Conservation (phyloP, 2,888 invertebrate genomes). For the Quadriops clusia region DNA sequence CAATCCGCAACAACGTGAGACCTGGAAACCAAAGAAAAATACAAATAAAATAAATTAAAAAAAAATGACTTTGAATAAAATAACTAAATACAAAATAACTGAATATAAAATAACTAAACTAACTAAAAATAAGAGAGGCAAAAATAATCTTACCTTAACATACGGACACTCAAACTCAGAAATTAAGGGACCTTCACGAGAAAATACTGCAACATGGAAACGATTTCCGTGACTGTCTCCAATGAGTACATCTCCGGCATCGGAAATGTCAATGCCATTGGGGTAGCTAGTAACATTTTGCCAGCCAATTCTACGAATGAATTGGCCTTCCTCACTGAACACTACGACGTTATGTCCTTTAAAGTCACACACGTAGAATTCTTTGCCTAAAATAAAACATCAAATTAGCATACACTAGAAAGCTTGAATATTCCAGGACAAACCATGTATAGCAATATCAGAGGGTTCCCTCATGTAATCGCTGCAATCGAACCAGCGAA, state of each 20-base stretch:
- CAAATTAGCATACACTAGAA: conserved; percentile 4
- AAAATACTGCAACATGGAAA: conserved; percentile 93
- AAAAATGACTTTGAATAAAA: not conserved
- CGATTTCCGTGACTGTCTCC: conserved; percentile 97
- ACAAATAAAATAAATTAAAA: not conserved
- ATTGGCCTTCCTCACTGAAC: conserved; percentile 84
- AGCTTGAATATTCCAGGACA: conserved; percentile 21
- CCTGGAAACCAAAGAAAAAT: conserved; percentile 45
- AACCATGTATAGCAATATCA: conserved; percentile 89
- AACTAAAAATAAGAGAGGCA: not conserved
- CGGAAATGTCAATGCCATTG: conserved; percentile 95
- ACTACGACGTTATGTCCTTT: conserved; percentile 97
- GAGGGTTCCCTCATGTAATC: conserved; percentile 97
- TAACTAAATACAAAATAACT: not conserved
- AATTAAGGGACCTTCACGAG: conserved; percentile 72
- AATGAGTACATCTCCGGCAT: conserved; percentile 91
- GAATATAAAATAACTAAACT: not conserved
- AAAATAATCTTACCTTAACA: conserved; percentile 88
- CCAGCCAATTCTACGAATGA: conserved; percentile 86
- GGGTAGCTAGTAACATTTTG: conserved; percentile 95
- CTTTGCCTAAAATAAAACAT: conserved; percentile 51
- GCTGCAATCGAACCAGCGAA: conserved; percentile 96
- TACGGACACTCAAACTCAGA: conserved; percentile 95
- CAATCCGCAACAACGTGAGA: conserved; percentile 93
- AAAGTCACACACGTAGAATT: conserved; percentile 95